Evolutionary conservation across 2,888 invertebrate species (phyloP), one percentile per base, ranked within the genome.

Genomic region (Rosalia funebris): DNA sequence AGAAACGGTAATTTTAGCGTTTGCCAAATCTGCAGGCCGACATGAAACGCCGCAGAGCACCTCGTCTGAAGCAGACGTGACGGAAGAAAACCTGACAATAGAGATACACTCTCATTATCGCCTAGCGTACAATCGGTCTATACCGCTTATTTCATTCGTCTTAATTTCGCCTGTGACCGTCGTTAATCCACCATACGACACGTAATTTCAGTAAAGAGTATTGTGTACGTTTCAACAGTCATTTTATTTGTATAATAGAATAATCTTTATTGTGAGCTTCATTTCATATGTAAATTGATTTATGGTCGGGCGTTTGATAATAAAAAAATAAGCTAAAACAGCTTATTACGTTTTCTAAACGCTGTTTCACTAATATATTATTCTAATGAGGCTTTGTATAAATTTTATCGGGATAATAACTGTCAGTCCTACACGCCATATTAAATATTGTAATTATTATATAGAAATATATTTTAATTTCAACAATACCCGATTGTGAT

Each of bases 321-420:
- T 25, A 50, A 50, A 39, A 48, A 50, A 50, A 50, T 36, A 50
- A 15, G 37, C 12, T 50, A 37, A 39, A 50, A 57, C 53, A 17
- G 41, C 42, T 42, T 47, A 57, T 61, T 57, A 54, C 54, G 50
- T 54, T 48, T 54, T 17, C 12, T 52, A 62, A 57, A 62, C 19
- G 54, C 37, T 48, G 53, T 46, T 48, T 47, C 44, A 36, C 56
- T 36, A 56, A 34, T 63, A 60, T 48, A 56, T 60, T 63, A 63
- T 63, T 59, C 56, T 60, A 63, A 63, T 63, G 59, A 63, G 59
- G 37, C 54, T 57, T 44, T 53, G 52, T 59, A 55, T 48, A 11
- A 53, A 42, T 47, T 63, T 53, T 57, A 56, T 57, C 57, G 52
- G 36, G 44, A 41, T 46, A 50, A 57, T 63, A 63, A 64, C 52